Conservation (phyloP, 2,113 vertebrate genomes). For the Holacanthus passer region DNA sequence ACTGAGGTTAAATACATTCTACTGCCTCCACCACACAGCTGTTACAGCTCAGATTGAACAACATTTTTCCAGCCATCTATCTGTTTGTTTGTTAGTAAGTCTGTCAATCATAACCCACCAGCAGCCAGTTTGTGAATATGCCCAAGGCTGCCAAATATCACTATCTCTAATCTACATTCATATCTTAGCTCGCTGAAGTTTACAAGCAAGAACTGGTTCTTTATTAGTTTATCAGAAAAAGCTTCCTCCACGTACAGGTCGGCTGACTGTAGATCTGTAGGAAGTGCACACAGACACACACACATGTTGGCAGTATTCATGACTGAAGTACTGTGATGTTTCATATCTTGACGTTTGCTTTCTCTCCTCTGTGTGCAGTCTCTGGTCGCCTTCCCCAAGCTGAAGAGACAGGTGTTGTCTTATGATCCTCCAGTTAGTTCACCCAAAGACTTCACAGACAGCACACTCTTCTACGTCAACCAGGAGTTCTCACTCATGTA, state of each 20-base stretch:
- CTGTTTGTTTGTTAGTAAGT: too few species aligned
- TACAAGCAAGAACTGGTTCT: background rate
- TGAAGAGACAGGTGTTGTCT: conserved; percentile 96
- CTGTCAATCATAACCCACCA: too few species aligned
- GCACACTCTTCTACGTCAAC: conserved; percentile 97
- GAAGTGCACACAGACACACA: background rate
- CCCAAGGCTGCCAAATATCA: background rate
- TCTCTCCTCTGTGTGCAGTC: conserved; percentile 84
- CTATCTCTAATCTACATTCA: background rate
- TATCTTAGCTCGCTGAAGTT: background rate
- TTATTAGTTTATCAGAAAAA: background rate
- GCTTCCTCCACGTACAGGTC: background rate
- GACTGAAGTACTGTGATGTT: background rate
- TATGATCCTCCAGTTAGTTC: conserved; percentile 96
- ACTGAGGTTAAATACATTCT: background rate
- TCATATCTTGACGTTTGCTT: background rate
- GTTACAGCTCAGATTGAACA: background rate
- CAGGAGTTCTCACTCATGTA: conserved; percentile 99
- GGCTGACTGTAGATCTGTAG: too few species aligned
- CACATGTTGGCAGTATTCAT: background rate
- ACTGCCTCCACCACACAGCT: background rate
- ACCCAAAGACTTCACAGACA: conserved; percentile 98
- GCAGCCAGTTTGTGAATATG: background rate
- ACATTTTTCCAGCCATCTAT: too few species aligned
- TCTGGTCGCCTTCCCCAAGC: conserved; percentile 97